Conservation (phyloP, 2,113 vertebrate species). For the Phocoena sinus region DNA sequence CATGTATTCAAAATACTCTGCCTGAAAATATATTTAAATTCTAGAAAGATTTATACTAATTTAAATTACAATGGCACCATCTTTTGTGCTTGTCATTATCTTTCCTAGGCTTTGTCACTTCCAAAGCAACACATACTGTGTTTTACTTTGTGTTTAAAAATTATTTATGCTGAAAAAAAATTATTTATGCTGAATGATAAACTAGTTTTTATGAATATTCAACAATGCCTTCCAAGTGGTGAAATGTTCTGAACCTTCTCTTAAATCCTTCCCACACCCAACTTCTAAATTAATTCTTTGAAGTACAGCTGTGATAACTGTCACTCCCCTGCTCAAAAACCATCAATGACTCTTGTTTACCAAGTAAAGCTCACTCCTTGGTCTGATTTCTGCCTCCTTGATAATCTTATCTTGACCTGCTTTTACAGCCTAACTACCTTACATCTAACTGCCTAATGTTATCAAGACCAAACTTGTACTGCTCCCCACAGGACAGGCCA, state of each 20-base stretch:
- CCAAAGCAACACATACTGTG: constrained; percentile 72
- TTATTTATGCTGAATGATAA: constrained; percentile 56
- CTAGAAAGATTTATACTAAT: constrained; percentile 56
- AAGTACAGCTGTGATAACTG: background rate
- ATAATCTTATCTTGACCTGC: background rate
- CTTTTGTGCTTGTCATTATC: constrained; percentile 58
- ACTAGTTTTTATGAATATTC: constrained; percentile 51
- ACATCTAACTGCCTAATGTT: background rate
- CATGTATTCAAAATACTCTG: constrained; percentile 48
- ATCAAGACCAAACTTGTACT: background rate
- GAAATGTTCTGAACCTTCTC: constrained; percentile 38
- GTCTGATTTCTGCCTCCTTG: background rate
- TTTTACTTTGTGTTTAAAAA: constrained; percentile 63
- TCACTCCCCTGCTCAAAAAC: background rate
- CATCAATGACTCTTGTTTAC: background rate
- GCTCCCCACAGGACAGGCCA: background rate
- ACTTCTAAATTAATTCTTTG: constrained; percentile 48
- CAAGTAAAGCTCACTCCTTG: too few species aligned
- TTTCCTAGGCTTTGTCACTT: constrained; percentile 42
- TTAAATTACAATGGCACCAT: constrained; percentile 59
- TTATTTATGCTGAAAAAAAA: constrained; percentile 64
- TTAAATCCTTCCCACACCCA: constrained; percentile 54
- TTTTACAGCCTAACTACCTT: background rate
- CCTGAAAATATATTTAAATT: constrained; percentile 55
- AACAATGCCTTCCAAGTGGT: constrained; percentile 33